Evolutionary conservation across 2,113 vertebrate species (phyloP), one percentile per base, ranked within the genome.

Genomic region (Chlorodrepanis virens): DNA sequence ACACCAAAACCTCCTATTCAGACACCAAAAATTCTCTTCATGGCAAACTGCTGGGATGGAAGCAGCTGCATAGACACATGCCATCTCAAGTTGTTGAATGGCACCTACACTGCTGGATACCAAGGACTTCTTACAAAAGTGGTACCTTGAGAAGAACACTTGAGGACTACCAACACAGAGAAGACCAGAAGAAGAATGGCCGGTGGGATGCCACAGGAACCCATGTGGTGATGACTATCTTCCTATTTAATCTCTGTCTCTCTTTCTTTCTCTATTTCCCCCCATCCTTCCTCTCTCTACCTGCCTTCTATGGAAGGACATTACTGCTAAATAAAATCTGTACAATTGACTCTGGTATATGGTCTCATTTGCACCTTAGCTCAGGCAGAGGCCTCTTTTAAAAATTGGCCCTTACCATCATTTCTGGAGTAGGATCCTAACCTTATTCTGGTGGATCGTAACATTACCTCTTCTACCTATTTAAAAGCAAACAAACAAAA

Each of bases 51-150:
- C 24, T 33, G 35, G 29, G 23, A 42, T 19, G 44, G 35, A 50
- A 60, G 24, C 31, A 50, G 33, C 37, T 70, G 31, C 35, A 42
- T 6, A 23, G 19, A 60, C 24, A 60, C 23, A 8, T 9, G 4
- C 4, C 24, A 28, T 24, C 24, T 14, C 29, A 49, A 17, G 28
- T 1, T 39, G 6, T 23, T 2, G 1, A 29, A 70, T 42, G 19
- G 7, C 37, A 20, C 9, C 5, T 12, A 14, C 0, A 0, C 11
- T 3, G 2, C 35, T 35, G 54, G 44, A 29, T 35, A 20, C 8
- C 19, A 33, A 11, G n/a, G 53, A 14, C 31, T 53, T 10, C 3
- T 23, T 53, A 35, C 11, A 69, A 40, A 49, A 28, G 14, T 28
- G 11, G 4, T n/a, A 40, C 29, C 23, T 57, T n/a, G 18, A 33